Base-by-base conservation (phyloP, 1,140 invertebrate species). In the Drosophila chauvacae region DNA sequence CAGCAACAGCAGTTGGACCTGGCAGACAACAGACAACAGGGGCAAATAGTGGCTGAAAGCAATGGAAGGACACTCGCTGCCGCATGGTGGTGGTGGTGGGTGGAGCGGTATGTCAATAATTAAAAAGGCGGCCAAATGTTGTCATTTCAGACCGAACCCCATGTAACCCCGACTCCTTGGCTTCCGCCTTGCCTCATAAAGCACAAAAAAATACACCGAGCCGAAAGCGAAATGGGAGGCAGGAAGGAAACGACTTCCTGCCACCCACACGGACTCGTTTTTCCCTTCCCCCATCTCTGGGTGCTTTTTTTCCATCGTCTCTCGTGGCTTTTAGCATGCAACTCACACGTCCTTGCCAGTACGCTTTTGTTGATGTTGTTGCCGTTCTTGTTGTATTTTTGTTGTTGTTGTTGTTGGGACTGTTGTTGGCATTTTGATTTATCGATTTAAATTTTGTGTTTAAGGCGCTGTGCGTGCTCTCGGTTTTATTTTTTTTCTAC, bases 41-140 rank as follows among this genome's bases (percentile, higher is more conserved):
- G 65, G 76, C 66, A 79, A 78, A 78, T 79, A 79, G 75, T 83
- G 80, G 64, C 75, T 76, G 68, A 70, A 18, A 59, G 73, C 42
- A 59, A 58, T 50, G 53, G 33, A 61, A 61, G 45, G 44, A 62
- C 59, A 76, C 44, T 48, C 51, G 48, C 42, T 37, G 45, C 47
- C 50, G 16, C 20, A 37, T 18, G 18, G n/a, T 23, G 44, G 14
- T 37, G 51, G 28, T 28, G 28, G 28, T 7, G 30, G 20, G 30
- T 6, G 7, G 56, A 35, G 51, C 72, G 65, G 75, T 65, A 88
- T 88, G 84, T 81, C 84, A 90, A 88, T 88, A 88, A 88, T 90
- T 88, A 88, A 88, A 73, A 88, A 88, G 84, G 71, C 84, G 85
- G 73, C 80, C 85, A 88, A 88, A 88, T 88, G 84, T 84, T 88